phyloP scores from a whole-genome alignment of 1,140 invertebrate species.

The Brachionus paranguensis region DNA sequence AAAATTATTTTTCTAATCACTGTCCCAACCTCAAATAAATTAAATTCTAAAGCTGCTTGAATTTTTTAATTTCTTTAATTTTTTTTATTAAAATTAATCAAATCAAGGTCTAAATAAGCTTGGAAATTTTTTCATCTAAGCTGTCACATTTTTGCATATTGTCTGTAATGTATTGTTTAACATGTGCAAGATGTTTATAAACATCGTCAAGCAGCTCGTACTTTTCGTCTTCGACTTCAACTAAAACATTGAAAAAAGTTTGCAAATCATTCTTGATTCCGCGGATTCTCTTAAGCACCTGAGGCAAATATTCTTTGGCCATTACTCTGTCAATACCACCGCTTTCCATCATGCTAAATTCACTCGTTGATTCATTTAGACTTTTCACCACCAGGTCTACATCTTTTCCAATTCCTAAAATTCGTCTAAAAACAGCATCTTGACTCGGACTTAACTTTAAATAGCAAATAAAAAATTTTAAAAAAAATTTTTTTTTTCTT shows the following conservation, averaged over 20 bases:
- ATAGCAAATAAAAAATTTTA: not conserved
- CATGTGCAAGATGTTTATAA: not conserved
- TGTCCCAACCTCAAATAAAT: no score
- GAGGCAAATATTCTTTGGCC: constrained; percentile 36
- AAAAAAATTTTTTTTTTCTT: not conserved
- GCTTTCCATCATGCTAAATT: not conserved
- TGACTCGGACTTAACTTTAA: constrained; percentile 24
- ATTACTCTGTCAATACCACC: not conserved
- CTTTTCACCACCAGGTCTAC: constrained; percentile 22
- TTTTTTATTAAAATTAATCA: no score
- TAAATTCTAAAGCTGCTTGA: no score
- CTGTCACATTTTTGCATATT: not conserved
- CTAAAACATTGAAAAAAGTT: constrained; percentile 9
- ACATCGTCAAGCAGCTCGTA: not conserved
- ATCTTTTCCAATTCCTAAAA: constrained; percentile 33
- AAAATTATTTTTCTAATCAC: no score
- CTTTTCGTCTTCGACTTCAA: not conserved
- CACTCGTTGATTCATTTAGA: not conserved
- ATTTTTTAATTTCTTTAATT: no score
- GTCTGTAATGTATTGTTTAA: not conserved
- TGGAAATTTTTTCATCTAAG: constrained; percentile 4
- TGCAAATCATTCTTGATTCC: not conserved
- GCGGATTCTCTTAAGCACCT: not conserved
- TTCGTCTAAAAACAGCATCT: constrained; percentile 23
- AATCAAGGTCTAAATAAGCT: not conserved